Conservation (phyloP, 2,113 vertebrate species). For the Rafetus swinhoei region DNA sequence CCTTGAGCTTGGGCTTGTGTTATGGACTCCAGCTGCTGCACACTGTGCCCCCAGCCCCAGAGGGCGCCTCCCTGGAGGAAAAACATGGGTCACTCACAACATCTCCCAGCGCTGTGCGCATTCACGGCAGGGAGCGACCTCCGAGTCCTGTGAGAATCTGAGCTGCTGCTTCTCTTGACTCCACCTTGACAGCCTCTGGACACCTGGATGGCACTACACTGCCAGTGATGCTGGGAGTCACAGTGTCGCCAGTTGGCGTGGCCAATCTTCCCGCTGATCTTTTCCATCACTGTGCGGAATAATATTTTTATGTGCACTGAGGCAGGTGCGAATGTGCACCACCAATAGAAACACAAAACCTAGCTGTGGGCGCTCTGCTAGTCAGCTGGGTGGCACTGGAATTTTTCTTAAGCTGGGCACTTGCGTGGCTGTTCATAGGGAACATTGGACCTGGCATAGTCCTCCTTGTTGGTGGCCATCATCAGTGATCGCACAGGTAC, state of each 20-base stretch:
- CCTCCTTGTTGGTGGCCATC: not conserved
- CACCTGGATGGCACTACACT: not conserved
- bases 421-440: too few relatives aligned
- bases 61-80: too few relatives aligned
- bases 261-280: too few relatives aligned
- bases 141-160: not conserved
- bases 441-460: not conserved
- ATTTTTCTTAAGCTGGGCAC: too few relatives aligned
- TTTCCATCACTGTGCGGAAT: too few relatives aligned
- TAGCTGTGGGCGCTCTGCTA: too few relatives aligned
- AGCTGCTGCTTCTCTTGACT: not conserved
- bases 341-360: too few relatives aligned
- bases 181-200: too few relatives aligned
- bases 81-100: not conserved
- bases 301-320: too few relatives aligned
- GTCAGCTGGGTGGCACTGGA: too few relatives aligned
- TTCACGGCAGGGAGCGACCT: not conserved
- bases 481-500: not conserved
- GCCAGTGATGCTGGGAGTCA: not conserved
- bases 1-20: not conserved
- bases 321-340: too few relatives aligned
- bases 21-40: not conserved
- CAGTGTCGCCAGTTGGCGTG: too few relatives aligned
- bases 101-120: not conserved
- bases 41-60: not conserved